Evolutionary conservation across 2,888 invertebrate species (phyloP).

Genomic region (Chrysodeixis includens): DNA sequence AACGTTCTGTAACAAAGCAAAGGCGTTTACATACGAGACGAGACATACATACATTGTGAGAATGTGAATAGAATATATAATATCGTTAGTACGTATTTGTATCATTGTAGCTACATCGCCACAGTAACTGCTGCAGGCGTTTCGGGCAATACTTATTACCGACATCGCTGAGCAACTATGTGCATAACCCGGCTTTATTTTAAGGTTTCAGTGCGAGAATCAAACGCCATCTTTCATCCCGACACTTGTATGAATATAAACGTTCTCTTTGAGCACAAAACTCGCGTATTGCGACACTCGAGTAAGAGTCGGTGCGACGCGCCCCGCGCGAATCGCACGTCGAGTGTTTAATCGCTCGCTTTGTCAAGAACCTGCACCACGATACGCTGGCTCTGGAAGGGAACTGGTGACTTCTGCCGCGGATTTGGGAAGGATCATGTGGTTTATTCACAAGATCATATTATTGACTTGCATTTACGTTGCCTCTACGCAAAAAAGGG

Average conservation of each 20-base stretch:
- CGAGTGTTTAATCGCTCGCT: constrained; percentile 82
- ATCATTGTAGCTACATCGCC: not conserved
- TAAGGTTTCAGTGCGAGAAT: constrained; percentile 37
- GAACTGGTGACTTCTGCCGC: not conserved
- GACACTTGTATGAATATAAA: constrained; percentile 59
- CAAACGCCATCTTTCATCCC: constrained; percentile 50
- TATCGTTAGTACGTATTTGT: no score
- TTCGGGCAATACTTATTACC: not conserved
- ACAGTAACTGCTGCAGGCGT: not conserved
- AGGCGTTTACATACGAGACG: no score
- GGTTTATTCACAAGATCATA: not conserved
- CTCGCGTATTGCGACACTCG: constrained; percentile 71
- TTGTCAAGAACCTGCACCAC: constrained; percentile 69
- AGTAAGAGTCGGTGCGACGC: constrained; percentile 59
- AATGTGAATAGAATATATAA: no score
- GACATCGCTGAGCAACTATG: constrained; percentile 6
- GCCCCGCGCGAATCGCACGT: constrained; percentile 54
- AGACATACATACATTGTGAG: no score
- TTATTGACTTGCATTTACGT: no score
- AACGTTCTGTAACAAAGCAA: constrained; percentile 81
- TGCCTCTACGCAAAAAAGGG: no score
- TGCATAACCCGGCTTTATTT: constrained; percentile 28
- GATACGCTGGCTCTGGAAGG: constrained; percentile 40
- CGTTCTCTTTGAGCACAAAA: constrained; percentile 55
- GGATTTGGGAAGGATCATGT: not conserved